Percentiles rank a stretch among this genome's conserved stretches.
phyloP scores from a whole-genome alignment of 2,113 vertebrate genomes.

The Myotis brandtii region DNA sequence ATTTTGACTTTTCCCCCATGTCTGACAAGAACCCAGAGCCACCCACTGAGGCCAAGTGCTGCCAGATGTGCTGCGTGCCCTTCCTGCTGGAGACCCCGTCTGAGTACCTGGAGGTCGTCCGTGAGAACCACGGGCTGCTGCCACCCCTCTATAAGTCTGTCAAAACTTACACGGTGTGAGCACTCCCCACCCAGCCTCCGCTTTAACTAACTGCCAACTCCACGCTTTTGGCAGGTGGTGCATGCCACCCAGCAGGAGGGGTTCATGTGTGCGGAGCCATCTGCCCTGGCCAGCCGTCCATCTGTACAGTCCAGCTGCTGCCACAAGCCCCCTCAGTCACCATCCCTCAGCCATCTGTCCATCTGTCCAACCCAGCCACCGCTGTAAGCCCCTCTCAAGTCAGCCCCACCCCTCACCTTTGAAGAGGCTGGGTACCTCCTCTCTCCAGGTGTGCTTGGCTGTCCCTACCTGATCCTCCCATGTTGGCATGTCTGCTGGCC shows the following conservation, averaged over 20 bases:
- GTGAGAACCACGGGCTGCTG: slow-evolving; percentile 83
- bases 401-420: background rate
- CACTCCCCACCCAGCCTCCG: background rate
- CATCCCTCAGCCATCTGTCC: background rate
- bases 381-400: background rate
- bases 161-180: slow-evolving; percentile 85
- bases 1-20: slow-evolving; percentile 87
- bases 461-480: accelerated
- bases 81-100: slow-evolving; percentile 76
- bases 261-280: slow-evolving; percentile 16
- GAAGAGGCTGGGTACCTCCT: background rate
- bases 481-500: accelerated
- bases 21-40: slow-evolving; percentile 77
- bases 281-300: background rate
- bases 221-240: background rate
- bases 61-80: slow-evolving; percentile 78
- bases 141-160: slow-evolving; percentile 83
- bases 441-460: background rate
- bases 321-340: background rate
- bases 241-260: background rate
- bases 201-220: background rate
- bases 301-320: slow-evolving; percentile 48
- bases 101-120: slow-evolving; percentile 76
- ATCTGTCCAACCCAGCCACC: slow-evolving; percentile 52
- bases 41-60: slow-evolving; percentile 48